Evolutionary conservation across 1,140 invertebrate species (phyloP), one percentile per base, ranked within the genome.

Genomic region (Bombyx mandarina): DNA sequence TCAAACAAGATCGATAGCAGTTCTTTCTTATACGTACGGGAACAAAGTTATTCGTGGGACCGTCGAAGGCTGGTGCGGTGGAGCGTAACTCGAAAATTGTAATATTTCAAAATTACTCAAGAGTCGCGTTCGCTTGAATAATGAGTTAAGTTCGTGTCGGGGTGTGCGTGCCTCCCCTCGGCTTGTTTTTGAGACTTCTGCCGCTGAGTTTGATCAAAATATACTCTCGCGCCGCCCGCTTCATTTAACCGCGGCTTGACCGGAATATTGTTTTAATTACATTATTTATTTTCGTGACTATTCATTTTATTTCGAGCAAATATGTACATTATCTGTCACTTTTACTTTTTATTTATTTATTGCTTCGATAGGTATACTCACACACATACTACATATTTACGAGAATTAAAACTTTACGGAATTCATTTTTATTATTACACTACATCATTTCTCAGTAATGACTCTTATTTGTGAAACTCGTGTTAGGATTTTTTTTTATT

Each of bases 71-170:
- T 66, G 61, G 66, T 69, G 73, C 67, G 71, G 76, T 43, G 44
- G 26, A 43, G 54, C 66, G 71, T 61, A 72, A 69, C 76, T 76
- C 69, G 79, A 82, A 82, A 85, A 84, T 84, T 84, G 84, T 87
- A 85, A 87, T 87, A 87, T 87, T 87, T 87, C 84, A 87, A 87
- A 87, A 87, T 87, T 87, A 87, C 82, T 87, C 82, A 87, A 78
- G 79, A 84, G 80, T 82, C 80, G 80, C 77, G 79, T 83, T 81
- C 73, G 62, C 67, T 79, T 87, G 82, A 87, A 80, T 87, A 85
- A 87, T 87, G 82, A 63, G 77, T 73, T 81, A 87, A 87, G 64
- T 87, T 87, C 79, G 58, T 50, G 61, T 60, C 58, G 58, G 71
- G 82, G 80, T 48, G 77, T 81, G 75, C 79, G 81, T 81, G 76